phyloP scores from a whole-genome alignment of 64 coral and sea anemone genomes.

The Pocillopora verrucosa region DNA sequence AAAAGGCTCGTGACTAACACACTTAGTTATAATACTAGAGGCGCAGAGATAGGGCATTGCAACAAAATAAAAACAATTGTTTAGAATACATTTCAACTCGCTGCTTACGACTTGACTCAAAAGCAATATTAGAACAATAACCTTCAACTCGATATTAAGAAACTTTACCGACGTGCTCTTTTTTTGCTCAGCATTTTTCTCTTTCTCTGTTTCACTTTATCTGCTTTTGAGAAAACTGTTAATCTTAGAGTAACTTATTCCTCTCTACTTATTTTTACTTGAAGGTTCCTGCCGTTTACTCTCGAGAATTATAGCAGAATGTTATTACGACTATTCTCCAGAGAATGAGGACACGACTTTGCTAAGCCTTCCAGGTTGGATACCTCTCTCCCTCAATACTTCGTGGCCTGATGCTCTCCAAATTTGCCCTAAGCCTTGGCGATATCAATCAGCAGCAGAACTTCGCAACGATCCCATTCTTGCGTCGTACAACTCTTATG shows the following conservation, averaged over 20 bases:
- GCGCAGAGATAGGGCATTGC: too few species aligned
- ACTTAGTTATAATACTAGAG: too few species aligned
- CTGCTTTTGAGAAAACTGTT: too few species aligned
- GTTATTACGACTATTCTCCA: conserved; percentile 26
- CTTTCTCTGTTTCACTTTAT: too few species aligned
- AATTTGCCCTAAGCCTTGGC: conserved; percentile 74
- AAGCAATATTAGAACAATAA: too few species aligned
- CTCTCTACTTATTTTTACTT: neutral
- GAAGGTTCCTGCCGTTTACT: conserved; percentile 36
- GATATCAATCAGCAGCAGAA: conserved; percentile 31
- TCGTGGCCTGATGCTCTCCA: neutral
- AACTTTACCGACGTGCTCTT: too few species aligned
- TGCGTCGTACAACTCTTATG: conserved; percentile 24
- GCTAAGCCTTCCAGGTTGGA: conserved; percentile 43
- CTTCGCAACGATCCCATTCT: neutral
- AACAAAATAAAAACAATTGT: too few species aligned
- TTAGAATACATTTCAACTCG: too few species aligned
- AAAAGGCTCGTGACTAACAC: too few species aligned
- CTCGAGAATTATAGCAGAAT: neutral
- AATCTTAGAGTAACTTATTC: neutral
- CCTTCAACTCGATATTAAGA: too few species aligned
- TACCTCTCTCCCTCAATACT: conserved; percentile 1
- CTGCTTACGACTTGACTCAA: too few species aligned
- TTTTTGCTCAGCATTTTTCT: too few species aligned
- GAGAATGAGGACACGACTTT: conserved; percentile 12